A percentile compares a stretch with the other conserved stretches of the same genome.
Conservation (phyloP, 2,797 vertebrate genomes). For the Anguilla marmorata region DNA sequence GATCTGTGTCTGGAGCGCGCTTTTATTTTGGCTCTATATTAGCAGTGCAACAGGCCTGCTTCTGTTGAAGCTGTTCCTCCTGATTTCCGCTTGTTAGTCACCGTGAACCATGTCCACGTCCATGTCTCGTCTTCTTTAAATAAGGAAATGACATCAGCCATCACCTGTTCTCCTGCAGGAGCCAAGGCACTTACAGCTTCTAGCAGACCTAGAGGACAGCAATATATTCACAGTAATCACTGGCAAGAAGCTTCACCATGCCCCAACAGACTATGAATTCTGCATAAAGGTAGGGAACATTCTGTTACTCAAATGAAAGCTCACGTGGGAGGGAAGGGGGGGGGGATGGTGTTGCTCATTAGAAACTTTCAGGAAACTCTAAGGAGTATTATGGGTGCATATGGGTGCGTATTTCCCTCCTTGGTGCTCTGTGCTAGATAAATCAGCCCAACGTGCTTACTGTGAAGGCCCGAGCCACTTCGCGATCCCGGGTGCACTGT, state of each 20-base stretch:
- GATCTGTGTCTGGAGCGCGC: background rate
- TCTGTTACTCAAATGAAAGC: background rate
- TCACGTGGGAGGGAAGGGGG: background rate
- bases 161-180: constrained; percentile 72
- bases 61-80: background rate
- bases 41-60: background rate
- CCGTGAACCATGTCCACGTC: background rate
- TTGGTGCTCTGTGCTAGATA: background rate
- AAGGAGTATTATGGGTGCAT: background rate
- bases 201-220: constrained; percentile 91
- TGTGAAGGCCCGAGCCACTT: background rate
- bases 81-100: background rate
- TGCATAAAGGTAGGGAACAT: constrained; percentile 88
- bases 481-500: background rate
- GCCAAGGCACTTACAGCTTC: constrained; percentile 90
- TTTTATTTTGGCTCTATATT: background rate
- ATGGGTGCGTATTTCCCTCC: background rate
- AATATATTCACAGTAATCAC: constrained; percentile 85
- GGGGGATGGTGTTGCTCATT: background rate
- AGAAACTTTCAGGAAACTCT: background rate
- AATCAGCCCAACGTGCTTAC: background rate
- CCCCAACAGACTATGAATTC: constrained; percentile 91
- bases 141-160: constrained; percentile 11
- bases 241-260: constrained; percentile 85
- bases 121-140: background rate